Conservation (phyloP, 1,140 invertebrate genomes). For the Chelonus insularis region DNA sequence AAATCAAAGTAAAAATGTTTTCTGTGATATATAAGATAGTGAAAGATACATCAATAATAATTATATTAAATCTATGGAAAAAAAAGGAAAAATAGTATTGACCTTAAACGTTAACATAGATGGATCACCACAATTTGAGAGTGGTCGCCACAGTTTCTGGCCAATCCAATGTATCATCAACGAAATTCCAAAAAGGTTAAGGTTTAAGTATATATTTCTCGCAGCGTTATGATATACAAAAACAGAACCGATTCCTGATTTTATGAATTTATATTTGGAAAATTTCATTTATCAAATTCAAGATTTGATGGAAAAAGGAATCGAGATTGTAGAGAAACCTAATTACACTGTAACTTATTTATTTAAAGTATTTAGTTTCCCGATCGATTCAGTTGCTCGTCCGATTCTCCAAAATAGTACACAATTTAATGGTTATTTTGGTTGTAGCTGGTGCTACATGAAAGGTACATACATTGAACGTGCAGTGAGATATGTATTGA, state of each 20-base stretch:
- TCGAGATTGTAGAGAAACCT: slow-evolving; percentile 23
- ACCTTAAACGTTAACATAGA: slow-evolving; percentile 32
- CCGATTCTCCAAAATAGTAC: slow-evolving; percentile 35
- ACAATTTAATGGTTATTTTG: slow-evolving; percentile 36
- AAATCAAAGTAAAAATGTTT: too few relatives aligned
- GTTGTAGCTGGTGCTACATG: slow-evolving; percentile 37
- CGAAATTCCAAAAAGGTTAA: slow-evolving; percentile 30
- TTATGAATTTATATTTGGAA: slow-evolving; percentile 36
- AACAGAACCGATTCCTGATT: slow-evolving; percentile 29
- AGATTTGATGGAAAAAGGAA: slow-evolving; percentile 24
- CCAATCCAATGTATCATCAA: slow-evolving; percentile 28
- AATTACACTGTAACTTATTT: too few relatives aligned
- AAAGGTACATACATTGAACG: slow-evolving; percentile 15
- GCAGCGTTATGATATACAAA: slow-evolving; percentile 24
- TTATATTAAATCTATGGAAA: not conserved
- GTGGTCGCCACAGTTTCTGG: slow-evolving; percentile 29
- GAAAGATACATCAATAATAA: not conserved
- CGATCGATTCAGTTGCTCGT: slow-evolving; percentile 23
- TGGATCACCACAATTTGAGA: slow-evolving; percentile 31
- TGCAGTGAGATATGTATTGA: slow-evolving; percentile 19
- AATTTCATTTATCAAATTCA: slow-evolving; percentile 30
- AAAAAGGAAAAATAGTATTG: slow-evolving; percentile 2
- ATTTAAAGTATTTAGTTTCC: slow-evolving; percentile 28
- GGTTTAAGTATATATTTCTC: slow-evolving; percentile 27
- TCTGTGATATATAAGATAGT: slow-evolving; percentile 11